phyloP scores from a whole-genome alignment of 2,888 invertebrate genomes.

The Rotaria socialis region DNA sequence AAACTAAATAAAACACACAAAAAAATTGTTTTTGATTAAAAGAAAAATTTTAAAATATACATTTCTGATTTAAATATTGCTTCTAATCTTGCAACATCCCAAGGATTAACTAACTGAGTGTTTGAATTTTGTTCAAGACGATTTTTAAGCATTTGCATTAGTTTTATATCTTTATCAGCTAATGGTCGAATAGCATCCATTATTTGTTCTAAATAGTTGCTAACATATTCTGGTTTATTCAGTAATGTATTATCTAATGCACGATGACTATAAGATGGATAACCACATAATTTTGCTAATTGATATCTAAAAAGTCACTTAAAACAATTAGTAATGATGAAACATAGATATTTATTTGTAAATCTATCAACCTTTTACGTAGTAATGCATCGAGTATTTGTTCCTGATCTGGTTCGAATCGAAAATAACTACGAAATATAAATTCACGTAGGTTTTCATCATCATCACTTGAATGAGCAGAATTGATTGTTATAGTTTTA shows the following conservation, averaged over 20 bases:
- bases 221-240: constrained; percentile 35
- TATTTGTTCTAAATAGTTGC: constrained; percentile 40
- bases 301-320: constrained; percentile 27
- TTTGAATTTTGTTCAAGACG: neutral
- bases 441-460: constrained; percentile 44
- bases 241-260: constrained; percentile 43
- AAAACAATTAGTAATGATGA: neutral
- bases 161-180: constrained; percentile 28
- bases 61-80: constrained; percentile 29
- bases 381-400: constrained; percentile 11
- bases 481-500: neutral
- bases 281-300: constrained; percentile 46
- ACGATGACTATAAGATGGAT: constrained; percentile 40
- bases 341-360: neutral
- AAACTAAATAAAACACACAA: neutral
- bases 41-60: neutral
- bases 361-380: constrained; percentile 34
- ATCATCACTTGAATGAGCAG: constrained; percentile 39
- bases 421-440: constrained; percentile 38
- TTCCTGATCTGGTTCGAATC: constrained; percentile 40
- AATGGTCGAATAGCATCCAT: constrained; percentile 36
- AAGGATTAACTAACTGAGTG: constrained; percentile 25
- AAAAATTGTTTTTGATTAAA: too few relatives aligned
- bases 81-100: constrained; percentile 42
- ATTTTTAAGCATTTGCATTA: constrained; percentile 39